A percentile compares a stretch with the other conserved stretches of the same genome.
Conservation (phyloP, 2,797 vertebrate genomes). For the Anas capensis region DNA sequence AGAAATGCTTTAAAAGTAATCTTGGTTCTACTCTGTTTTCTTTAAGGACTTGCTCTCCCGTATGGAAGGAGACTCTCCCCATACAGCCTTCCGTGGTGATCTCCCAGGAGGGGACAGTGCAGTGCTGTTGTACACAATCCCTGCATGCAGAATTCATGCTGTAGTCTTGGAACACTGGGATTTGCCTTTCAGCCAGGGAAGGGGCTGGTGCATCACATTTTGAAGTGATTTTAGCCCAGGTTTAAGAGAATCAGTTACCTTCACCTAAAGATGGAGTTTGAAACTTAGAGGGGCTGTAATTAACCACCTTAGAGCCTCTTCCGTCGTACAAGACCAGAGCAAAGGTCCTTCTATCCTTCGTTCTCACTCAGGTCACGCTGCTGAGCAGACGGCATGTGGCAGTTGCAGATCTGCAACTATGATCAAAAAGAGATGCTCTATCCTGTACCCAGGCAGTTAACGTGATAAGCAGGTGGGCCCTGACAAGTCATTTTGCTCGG, state of each 20-base stretch:
- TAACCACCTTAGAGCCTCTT: neutral
- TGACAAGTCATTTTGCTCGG: neutral
- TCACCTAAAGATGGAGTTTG: neutral
- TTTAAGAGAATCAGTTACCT: neutral
- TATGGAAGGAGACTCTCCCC: slow-evolving; percentile 79
- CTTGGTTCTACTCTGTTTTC: slow-evolving; percentile 78
- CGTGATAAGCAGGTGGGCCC: neutral
- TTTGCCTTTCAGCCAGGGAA: slow-evolving; percentile 76
- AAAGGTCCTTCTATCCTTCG: neutral
- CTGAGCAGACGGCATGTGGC: neutral
- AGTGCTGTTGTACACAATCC: slow-evolving; percentile 71
- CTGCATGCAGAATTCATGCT: slow-evolving; percentile 68
- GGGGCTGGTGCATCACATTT: slow-evolving; percentile 77
- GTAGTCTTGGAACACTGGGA: slow-evolving; percentile 75
- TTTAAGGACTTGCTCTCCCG: slow-evolving; percentile 70
- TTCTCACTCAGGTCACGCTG: neutral
- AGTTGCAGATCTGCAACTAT: neutral
- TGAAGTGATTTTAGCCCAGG: neutral
- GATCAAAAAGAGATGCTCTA: neutral
- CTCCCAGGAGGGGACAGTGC: slow-evolving; percentile 78
- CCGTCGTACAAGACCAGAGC: neutral
- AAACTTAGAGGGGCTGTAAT: neutral
- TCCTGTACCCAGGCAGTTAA: neutral
- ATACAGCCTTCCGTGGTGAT: slow-evolving; percentile 59
- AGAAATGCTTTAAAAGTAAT: slow-evolving; percentile 79